Percentiles rank a stretch among this genome's conserved stretches.
These are phyloP conservation scores for Patella ulyssiponensis DNA, from an alignment of 2,888 invertebrate genomes.

Conservation along the genomic window DNA sequence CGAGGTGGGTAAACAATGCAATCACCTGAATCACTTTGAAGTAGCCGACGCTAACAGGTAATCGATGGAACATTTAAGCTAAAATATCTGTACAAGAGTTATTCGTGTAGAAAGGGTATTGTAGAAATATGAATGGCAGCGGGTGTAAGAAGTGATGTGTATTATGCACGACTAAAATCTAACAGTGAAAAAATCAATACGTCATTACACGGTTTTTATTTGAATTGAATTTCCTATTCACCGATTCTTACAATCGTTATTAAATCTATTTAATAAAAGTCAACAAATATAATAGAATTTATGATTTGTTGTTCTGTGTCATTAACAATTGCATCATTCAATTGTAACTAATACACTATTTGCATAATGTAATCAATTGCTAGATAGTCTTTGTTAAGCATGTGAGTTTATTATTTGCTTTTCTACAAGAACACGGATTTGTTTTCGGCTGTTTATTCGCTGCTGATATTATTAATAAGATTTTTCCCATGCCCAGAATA, in stretches of 20 bases:
- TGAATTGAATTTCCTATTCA: constrained; percentile 5
- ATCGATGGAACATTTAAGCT: constrained; percentile 11
- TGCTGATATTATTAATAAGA: no score
- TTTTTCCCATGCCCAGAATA: no score
- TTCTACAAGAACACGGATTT: no score
- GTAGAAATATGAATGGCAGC: neutral
- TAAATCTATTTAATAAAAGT: neutral
- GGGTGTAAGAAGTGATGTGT: neutral
- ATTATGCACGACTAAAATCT: constrained; percentile 3
- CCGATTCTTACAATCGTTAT: neutral
- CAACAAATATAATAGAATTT: neutral
- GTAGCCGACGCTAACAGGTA: constrained; percentile 12
- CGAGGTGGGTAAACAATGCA: constrained; percentile 13
- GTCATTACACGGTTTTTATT: neutral
- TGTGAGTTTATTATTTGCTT: no score
- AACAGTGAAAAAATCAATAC: constrained; percentile 5
- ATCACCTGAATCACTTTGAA: constrained; percentile 12
- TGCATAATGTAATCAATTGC: no score
- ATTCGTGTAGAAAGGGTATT: neutral
- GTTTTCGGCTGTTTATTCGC: no score
- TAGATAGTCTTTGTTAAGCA: no score
- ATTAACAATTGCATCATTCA: no score
- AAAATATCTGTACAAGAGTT: constrained; percentile 11
- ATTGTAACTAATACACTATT: no score
- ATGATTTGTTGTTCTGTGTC: no score